Base-by-base conservation (phyloP, 2,797 vertebrate genomes). In the Peromyscus attwateri region DNA sequence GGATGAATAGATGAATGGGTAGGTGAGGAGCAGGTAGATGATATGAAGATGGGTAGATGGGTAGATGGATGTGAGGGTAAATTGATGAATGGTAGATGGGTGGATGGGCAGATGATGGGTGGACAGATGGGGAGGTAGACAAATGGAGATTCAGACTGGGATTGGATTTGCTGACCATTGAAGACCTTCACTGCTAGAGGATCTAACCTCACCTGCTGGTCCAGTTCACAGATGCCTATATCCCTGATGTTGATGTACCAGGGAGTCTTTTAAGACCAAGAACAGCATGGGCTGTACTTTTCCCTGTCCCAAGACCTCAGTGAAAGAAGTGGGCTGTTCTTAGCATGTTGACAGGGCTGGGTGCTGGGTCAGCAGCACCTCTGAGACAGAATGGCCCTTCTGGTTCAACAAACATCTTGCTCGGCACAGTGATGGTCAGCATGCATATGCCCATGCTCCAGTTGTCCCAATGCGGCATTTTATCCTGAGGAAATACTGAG, bases 381-480 rank as follows among this genome's bases (percentile, higher is more conserved):
- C 57, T 0, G 21, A 60, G 60, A 16, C 21, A 14, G 23, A 8
- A 1, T 5, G 23, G n/a, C 8, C 9, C 6, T 10, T 13, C 81
- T 55, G 66, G 8, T 29, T 21, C 23, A 7, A 46, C 6, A 12
- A 14, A 23, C 3, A 0, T 27, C 62, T 52, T 40, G 70, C 87
- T 85, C 34, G 1, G 52, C 12, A 37, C 70, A 0, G 49, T 19
- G 29, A 6, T 8, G 14, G 21, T 4, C 29, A 19, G 2, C 27
- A 3, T 3, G 3, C 0, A 4, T 8, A 1, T 0, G 1, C 11
- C 10, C 37, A 4, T 1, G 2, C 6, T 2, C 34, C 11, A 8
- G 34, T 17, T 46, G 21, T 17, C 52, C 77, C 17, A 0, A 0
- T 29, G 40, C 76, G 27, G 90, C 79, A 68, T 12, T 31, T 40